Evolutionary conservation across 2,888 invertebrate genomes (phyloP).

Genomic region (Sceliomorpha sp.): DNA sequence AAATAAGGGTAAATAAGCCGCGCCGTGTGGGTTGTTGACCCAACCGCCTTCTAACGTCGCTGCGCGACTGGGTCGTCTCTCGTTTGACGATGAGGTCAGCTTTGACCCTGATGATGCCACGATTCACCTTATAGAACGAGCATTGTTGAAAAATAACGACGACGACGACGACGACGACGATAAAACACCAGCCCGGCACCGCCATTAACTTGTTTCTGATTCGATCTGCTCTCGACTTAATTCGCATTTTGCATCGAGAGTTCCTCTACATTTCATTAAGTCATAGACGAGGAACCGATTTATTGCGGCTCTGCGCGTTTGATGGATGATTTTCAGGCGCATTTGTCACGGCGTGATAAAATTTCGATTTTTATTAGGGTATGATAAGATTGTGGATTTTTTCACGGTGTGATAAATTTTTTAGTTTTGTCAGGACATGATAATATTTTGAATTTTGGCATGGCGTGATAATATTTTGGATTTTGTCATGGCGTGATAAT

Average conservation of each 20-base stretch:
- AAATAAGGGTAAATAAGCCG: conserved; percentile 74
- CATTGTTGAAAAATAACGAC: conserved; percentile 45
- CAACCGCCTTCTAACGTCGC: conserved; percentile 52
- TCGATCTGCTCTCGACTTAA: conserved; percentile 52
- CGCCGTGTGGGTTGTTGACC: conserved; percentile 68
- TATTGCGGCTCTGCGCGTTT: no score
- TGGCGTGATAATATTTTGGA: no score
- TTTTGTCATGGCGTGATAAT: no score
- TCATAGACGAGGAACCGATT: no score
- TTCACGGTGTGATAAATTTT: no score
- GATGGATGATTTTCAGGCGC: no score
- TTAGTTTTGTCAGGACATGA: no score
- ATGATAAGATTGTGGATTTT: no score
- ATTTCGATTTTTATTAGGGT: no score
- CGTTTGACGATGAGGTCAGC: conserved; percentile 57
- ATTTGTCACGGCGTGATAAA: no score
- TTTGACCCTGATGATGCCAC: conserved; percentile 59
- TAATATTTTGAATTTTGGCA: no score
- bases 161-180: conserved; percentile 27
- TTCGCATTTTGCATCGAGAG: conserved; percentile 44
- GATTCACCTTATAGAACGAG: conserved; percentile 54
- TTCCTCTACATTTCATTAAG: no score
- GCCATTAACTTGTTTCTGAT: conserved; percentile 49
- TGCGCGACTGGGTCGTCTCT: conserved; percentile 25
- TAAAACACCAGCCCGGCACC: conserved; percentile 34